Evolutionary conservation across 2,797 vertebrate genomes (phyloP).

Genomic region (Coreius guichenoti): DNA sequence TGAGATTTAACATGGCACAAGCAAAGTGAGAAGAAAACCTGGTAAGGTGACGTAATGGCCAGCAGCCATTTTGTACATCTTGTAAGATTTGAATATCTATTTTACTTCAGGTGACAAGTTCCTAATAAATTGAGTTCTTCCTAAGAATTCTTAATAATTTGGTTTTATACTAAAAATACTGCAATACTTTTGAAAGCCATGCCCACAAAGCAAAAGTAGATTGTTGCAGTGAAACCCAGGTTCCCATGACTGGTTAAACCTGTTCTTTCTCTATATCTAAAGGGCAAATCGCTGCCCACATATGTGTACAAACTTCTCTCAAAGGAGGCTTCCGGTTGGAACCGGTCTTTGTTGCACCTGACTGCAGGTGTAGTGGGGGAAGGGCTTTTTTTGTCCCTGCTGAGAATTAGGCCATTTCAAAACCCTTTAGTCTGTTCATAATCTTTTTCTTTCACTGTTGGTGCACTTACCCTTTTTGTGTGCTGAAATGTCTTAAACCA

Average conservation of each 20-base stretch:
- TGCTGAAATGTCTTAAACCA: not conserved
- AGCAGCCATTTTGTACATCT: not conserved
- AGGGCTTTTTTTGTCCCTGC: conserved; percentile 34
- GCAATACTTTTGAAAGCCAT: not conserved
- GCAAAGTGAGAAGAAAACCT: not conserved
- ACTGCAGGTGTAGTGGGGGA: conserved; percentile 65
- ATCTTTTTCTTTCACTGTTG: not conserved
- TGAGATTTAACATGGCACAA: not conserved
- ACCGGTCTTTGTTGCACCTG: conserved; percentile 71
- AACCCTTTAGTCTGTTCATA: not conserved
- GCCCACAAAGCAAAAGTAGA: conserved; percentile 26
- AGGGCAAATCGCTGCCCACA: conserved; percentile 43
- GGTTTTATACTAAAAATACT: not conserved
- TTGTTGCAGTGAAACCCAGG: conserved; percentile 66
- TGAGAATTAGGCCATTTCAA: not conserved
- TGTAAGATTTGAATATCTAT: not conserved
- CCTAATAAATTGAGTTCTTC: not conserved
- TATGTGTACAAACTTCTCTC: conserved; percentile 33
- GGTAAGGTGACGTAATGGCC: not conserved
- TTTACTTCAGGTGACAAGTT: not conserved
- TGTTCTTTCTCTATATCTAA: conserved; percentile 66
- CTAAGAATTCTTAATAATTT: not conserved
- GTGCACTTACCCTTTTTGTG: not conserved
- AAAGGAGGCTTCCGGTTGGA: conserved; percentile 65
- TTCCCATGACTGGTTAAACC: conserved; percentile 70